Evolutionary conservation across 2,113 vertebrate genomes (phyloP), one percentile per base, ranked within the genome.

Genomic region (Gasterosteus nipponicus): DNA sequence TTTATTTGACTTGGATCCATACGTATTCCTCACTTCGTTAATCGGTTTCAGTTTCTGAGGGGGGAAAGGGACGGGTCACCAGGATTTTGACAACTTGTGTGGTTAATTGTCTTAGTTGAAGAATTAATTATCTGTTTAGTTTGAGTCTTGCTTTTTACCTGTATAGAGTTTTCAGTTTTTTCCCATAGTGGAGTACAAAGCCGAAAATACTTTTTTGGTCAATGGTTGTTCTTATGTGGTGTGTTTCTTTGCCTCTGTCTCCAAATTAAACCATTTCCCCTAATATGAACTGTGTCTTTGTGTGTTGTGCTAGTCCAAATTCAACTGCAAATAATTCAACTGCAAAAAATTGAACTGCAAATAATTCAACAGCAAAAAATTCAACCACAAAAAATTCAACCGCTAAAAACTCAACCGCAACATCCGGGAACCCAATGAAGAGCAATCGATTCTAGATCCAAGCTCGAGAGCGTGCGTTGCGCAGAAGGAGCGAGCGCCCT

Each of bases 191-290:
- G 96, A 96, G 95, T 94, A 96, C 97, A 95, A 97, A 98, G 97
- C 95, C 94, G 93, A 96, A 96, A 96, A 93, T 92, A 95, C 93
- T 96, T 95, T 97, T 98, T 98, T 97, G 97, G 96, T 98, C 97
- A 86, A 96, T 93, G 96, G 98, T 97, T 96, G 97, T 98, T 98
- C 96, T 95, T 96, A 96, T 98, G 96, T 98, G 97, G 97, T 98
- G 97, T 97, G 94, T 96, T 97, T 98, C 96, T 98, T 97, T 97
- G 96, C 96, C 96, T 97, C 96, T 97, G 97, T 98, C 96, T 98
- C 96, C 95, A 96, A 97, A 98, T 98, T 98, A 98, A 98, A 98
- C 96, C 97, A 98, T 97, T 97, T 94, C 96, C 97, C 97, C 95
- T 97, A 98, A 98, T 97, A 97, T 96, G 95, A 93, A 96, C 96